These are phyloP conservation scores for Ploceus nigricollis DNA, from an alignment of 2,113 vertebrate genomes.

Conservation along the genomic window DNA sequence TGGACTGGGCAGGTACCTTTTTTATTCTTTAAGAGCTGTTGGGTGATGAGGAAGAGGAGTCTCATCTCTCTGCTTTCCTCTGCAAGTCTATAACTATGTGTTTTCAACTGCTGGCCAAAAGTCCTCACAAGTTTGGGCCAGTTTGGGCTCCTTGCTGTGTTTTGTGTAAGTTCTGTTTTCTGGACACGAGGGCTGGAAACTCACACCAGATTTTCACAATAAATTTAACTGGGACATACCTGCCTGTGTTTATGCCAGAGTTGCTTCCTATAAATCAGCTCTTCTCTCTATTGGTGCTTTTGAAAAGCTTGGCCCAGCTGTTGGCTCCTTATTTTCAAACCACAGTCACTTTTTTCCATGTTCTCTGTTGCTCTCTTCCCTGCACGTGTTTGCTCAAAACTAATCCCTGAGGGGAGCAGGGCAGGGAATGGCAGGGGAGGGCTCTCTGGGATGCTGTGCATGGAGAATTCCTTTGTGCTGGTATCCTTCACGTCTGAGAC, in stretches of 20 bases:
- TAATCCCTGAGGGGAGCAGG: background rate
- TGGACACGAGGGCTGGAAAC: fast-evolving
- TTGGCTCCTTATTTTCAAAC: background rate
- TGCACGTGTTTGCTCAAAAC: background rate
- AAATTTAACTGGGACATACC: background rate
- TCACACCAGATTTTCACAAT: background rate
- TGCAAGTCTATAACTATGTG: fast-evolving
- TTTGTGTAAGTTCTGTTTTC: background rate
- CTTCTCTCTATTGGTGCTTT: fast-evolving
- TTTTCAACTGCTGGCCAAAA: background rate
- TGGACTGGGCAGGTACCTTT: background rate
- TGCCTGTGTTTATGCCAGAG: background rate
- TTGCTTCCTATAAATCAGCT: background rate
- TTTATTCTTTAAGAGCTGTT: background rate
- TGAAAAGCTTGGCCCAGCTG: fast-evolving
- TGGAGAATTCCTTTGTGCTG: background rate
- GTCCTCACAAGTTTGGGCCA: background rate
- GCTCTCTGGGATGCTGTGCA: background rate
- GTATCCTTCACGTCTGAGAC: background rate
- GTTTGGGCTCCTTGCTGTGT: background rate
- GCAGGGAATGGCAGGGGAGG: background rate
- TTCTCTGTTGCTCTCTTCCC: background rate
- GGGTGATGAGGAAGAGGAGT: background rate
- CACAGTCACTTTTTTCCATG: background rate
- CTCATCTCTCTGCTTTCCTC: background rate